Evolutionary conservation across 2,888 invertebrate genomes (phyloP), one percentile per base, ranked within the genome.

Genomic region (Antheraea assamensis): DNA sequence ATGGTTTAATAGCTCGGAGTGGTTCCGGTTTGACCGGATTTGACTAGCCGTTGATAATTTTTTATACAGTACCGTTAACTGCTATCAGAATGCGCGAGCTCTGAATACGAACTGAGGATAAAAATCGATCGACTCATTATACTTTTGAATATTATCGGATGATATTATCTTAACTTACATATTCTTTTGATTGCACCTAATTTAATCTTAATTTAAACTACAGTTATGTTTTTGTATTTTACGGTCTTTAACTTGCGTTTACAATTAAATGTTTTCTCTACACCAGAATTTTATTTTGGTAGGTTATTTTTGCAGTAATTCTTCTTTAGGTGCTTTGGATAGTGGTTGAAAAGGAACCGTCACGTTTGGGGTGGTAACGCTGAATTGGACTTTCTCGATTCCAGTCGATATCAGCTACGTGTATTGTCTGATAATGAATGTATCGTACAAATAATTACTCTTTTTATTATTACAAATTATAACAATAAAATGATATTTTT

Each of bases 51-150:
- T 82, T 79, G 83, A 87, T 68, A 68, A 35, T 68, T 91, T 90
- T 89, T 91, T 90, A 88, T 83, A 78, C 78, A 79, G 79, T 85
- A 84, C 90, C 88, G 88, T 88, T 90, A 86, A 85, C 84, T 86
- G 81, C 83, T 83, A 85, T 85, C 73, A 64, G 61, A 64, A 68
- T 68, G 35, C 68, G 68, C 82, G 85, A 87, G 85, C 87, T 88
- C 88, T 88, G 86, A 89, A 89, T 89, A 85, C 85, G 81, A 83
- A 87, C 85, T 86, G 84, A 85, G 86, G 85, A 88, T 86, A 82
- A 81, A 82, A 83, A 68, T 68, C 83, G 79, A 78, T 76, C 80
- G 79, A 83, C 84, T 86, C 80, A 85, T 78, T 85, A 85, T 85
- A 87, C 86, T 84, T 80, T 80, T 82, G 80, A 80, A 77, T 79